Conservation (phyloP, 2,888 invertebrate species). For the Drosophila histrio region DNA sequence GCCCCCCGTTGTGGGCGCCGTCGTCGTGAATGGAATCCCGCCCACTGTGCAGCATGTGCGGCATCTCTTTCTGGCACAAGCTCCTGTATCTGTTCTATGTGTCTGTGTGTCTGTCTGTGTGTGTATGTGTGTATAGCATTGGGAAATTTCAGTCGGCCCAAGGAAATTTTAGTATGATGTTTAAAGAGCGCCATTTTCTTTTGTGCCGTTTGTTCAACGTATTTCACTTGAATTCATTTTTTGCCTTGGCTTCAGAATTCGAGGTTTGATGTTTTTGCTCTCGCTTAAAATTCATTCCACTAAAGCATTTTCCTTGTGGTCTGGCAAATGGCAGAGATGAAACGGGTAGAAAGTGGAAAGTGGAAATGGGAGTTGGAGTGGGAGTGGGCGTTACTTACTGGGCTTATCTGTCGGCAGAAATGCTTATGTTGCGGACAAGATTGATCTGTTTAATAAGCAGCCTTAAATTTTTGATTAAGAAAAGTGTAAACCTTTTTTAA, state of each 20-base stretch:
- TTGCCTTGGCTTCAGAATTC: background rate
- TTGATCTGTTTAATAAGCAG: conserved; percentile 77
- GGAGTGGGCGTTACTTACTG: conserved; percentile 10
- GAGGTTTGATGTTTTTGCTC: background rate
- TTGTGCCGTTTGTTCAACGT: conserved; percentile 23
- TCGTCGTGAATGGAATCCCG: conserved; percentile 59
- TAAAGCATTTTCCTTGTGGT: conserved; percentile 22
- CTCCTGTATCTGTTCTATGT: conserved; percentile 1
- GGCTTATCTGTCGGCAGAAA: conserved; percentile 39
- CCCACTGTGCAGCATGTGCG: conserved; percentile 62
- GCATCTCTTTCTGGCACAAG: conserved; percentile 61
- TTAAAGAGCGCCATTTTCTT: conserved; percentile 68
- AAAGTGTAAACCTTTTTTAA: conserved; percentile 51
- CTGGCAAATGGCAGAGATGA: background rate
- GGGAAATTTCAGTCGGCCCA: conserved; percentile 59
- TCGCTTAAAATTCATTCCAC: conserved; percentile 40
- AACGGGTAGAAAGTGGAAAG: background rate
- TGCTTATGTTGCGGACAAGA: conserved; percentile 54
- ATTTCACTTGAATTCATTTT: conserved; percentile 38
- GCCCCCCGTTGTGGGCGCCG: conserved; percentile 36
- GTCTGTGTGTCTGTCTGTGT: conserved; percentile 1
- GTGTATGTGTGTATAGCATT: conserved; percentile 29
- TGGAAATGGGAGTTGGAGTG: background rate
- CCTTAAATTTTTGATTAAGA: conserved; percentile 44
- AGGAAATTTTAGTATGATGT: conserved; percentile 59